These are phyloP conservation scores for Hoplostethus atlanticus DNA, from an alignment of 2,797 vertebrate species.

Conservation along the genomic window DNA sequence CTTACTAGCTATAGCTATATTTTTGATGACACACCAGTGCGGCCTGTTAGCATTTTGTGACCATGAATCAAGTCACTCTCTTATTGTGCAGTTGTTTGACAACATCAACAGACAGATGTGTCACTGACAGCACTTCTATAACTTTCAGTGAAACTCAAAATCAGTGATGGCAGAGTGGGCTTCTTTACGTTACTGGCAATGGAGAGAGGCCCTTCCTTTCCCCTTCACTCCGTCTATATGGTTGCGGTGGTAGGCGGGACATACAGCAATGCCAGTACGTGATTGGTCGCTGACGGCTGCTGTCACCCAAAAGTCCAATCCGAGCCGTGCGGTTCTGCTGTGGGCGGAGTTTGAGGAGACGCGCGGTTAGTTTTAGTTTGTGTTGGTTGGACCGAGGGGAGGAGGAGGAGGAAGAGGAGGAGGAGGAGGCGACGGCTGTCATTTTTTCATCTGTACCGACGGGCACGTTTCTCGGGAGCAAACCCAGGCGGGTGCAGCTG, in stretches of 20 bases:
- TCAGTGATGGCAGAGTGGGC: too few relatives aligned
- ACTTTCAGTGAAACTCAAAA: neutral
- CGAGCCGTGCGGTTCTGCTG: conserved; percentile 47
- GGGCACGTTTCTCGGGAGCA: conserved; percentile 73
- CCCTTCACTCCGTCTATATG: neutral
- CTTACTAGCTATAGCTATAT: too few relatives aligned
- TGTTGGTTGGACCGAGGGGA: conserved; percentile 75
- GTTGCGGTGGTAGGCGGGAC: conserved; percentile 65
- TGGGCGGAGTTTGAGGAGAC: conserved; percentile 80
- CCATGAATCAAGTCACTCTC: too few relatives aligned
- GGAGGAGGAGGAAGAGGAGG: conserved; percentile 58
- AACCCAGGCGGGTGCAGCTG: conserved; percentile 64
- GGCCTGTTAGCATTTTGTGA: too few relatives aligned
- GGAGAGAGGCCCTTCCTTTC: too few relatives aligned
- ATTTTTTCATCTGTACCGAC: conserved; percentile 70
- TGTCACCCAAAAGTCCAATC: conserved; percentile 68
- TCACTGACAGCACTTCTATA: neutral
- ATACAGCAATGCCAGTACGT: neutral
- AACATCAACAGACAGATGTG: conserved; percentile 3
- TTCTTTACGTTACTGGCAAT: too few relatives aligned
- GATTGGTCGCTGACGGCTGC: conserved; percentile 57
- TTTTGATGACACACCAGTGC: too few relatives aligned
- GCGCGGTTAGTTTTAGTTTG: conserved; percentile 80
- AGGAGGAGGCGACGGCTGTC: conserved; percentile 62
- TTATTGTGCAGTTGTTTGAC: neutral